phyloP scores from a whole-genome alignment of 2,888 invertebrate genomes.

The Scelioninae gen. 1 region DNA sequence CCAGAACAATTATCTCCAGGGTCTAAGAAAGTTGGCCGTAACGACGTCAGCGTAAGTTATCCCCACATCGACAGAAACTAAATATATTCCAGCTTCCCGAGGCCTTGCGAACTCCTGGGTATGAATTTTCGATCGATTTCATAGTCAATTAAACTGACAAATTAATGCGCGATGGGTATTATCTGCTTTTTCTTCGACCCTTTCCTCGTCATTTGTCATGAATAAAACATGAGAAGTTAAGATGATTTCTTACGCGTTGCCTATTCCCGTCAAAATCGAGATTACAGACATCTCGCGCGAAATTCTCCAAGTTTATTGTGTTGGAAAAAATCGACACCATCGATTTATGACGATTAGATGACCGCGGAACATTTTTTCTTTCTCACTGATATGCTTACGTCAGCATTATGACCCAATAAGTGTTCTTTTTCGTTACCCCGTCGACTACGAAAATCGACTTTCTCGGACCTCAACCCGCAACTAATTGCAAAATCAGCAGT shows the following conservation, averaged over 20 bases:
- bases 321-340: conserved; percentile 35
- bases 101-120: conserved; percentile 40
- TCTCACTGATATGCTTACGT: conserved; percentile 64
- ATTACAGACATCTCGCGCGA: conserved; percentile 10
- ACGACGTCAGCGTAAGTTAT: conserved; percentile 58
- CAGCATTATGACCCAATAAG: conserved; percentile 68
- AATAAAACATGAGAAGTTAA: conserved; percentile 63
- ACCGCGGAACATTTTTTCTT: conserved; percentile 55
- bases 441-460: conserved; percentile 63
- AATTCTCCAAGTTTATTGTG: conserved; percentile 29
- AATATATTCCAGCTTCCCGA: conserved; percentile 57
- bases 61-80: conserved; percentile 58
- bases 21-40: conserved; percentile 57
- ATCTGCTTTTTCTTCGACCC: conserved; percentile 49
- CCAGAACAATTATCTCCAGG: conserved; percentile 55
- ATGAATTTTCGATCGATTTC: conserved; percentile 67
- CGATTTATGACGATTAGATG: conserved; percentile 63
- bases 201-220: conserved; percentile 58
- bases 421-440: conserved; percentile 63
- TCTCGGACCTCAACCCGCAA: conserved; percentile 51
- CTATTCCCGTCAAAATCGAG: conserved; percentile 34
- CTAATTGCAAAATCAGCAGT: conserved; percentile 68
- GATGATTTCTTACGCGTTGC: conserved; percentile 47
- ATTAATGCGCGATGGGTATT: conserved; percentile 64
- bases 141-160: conserved; percentile 69